Conservation (phyloP, 2,888 invertebrate species). For the Drosophila anceps region DNA sequence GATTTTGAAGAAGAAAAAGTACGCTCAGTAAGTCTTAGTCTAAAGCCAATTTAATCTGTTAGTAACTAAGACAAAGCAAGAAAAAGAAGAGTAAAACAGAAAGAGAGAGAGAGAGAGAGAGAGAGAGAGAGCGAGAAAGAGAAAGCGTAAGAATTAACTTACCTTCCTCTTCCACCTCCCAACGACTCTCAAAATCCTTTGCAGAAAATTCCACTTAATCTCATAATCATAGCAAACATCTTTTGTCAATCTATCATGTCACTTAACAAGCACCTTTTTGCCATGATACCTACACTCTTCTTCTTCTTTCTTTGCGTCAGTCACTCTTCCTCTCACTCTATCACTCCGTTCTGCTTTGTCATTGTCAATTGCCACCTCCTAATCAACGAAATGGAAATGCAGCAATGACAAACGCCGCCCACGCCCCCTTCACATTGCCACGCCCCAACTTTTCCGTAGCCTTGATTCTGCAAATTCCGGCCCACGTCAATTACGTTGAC, state of each 20-base stretch:
- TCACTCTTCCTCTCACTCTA: neutral
- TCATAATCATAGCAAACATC: constrained; percentile 1
- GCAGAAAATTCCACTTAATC: neutral
- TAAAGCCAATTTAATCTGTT: neutral
- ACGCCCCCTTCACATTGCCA: neutral
- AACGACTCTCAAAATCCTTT: no score
- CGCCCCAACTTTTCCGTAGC: neutral
- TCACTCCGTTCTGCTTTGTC: constrained; percentile 14
- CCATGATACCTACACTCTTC: neutral
- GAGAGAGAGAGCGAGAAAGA: no score
- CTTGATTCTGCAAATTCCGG: neutral
- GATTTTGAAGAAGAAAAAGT: neutral
- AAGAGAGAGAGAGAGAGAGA: no score
- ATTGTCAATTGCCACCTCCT: constrained; percentile 23
- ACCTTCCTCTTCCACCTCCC: no score
- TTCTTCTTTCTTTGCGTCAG: neutral
- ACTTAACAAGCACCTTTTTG: constrained; percentile 14
- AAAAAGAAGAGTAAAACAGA: no score
- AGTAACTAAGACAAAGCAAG: neutral
- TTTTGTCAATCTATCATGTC: constrained; percentile 4
- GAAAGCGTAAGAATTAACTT: no score
- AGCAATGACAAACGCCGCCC: constrained; percentile 3
- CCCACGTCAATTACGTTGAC: constrained; percentile 52
- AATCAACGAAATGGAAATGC: constrained; percentile 15
- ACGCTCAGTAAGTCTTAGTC: no score